Evolutionary conservation across 1,140 invertebrate species (phyloP).

Genomic region (Macrocentrus cingulum): DNA sequence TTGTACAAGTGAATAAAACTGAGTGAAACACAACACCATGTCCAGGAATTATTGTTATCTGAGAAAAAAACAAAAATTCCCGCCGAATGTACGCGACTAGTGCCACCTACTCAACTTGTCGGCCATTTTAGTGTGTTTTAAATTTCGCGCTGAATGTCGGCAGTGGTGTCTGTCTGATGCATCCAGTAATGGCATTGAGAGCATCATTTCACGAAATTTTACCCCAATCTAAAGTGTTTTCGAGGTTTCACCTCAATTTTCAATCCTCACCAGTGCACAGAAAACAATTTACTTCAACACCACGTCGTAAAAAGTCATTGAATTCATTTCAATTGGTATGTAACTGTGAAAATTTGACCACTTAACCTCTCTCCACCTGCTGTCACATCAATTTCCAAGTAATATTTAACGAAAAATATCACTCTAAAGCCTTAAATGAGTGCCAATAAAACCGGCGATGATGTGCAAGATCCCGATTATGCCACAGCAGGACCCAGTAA

Average conservation of each 20-base stretch:
- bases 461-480: constrained; percentile 15
- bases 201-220: not conserved
- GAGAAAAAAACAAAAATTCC: too few relatives aligned
- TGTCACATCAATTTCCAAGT: too few relatives aligned
- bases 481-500: constrained; percentile 4
- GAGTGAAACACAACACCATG: too few relatives aligned
- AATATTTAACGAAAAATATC: too few relatives aligned
- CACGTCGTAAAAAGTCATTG: not conserved
- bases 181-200: constrained; percentile 4
- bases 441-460: not conserved
- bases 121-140: too few relatives aligned
- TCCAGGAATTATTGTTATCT: too few relatives aligned
- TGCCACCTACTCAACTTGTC: too few relatives aligned
- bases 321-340: not conserved
- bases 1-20: too few relatives aligned
- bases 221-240: not conserved
- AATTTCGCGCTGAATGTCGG: not conserved
- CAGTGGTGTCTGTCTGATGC: not conserved
- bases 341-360: too few relatives aligned
- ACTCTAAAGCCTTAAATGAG: constrained; percentile 3
- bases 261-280: not conserved
- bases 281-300: not conserved
- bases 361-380: too few relatives aligned
- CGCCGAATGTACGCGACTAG: too few relatives aligned
- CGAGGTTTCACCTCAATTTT: not conserved